These are phyloP conservation scores for Caenorhabditis imperialis DNA, from an alignment of 2,888 invertebrate genomes.

Conservation along the genomic window DNA sequence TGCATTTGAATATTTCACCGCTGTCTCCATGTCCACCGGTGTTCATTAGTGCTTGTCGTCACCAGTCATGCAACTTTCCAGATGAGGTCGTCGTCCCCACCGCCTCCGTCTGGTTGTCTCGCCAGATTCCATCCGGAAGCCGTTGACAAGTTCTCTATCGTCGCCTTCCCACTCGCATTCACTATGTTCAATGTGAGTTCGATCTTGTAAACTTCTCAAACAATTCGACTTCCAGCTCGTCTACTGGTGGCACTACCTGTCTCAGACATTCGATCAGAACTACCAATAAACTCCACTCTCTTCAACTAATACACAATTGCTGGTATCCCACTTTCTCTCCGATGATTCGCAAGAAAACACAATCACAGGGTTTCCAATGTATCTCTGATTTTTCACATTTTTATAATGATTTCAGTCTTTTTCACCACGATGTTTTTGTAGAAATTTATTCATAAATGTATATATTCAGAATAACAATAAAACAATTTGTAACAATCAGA, in stretches of 20 bases:
- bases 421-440: conserved; percentile 25
- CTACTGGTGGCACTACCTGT: conserved; percentile 83
- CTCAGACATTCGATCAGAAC: conserved; percentile 70
- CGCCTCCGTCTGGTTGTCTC: conserved; percentile 57
- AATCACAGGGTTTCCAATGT: conserved; percentile 46
- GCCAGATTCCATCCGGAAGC: conserved; percentile 73
- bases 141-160: conserved; percentile 95
- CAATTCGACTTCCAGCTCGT: conserved; percentile 79
- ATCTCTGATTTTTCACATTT: conserved; percentile 37
- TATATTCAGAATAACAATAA: no score
- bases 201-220: background rate
- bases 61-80: conserved; percentile 16
- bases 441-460: conserved; percentile 1
- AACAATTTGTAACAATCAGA: no score
- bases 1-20: conserved; percentile 25
- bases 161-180: conserved; percentile 95
- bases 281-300: conserved; percentile 31
- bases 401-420: background rate
- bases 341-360: conserved; percentile 36
- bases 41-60: background rate
- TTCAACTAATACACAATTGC: conserved; percentile 12
- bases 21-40: conserved; percentile 1
- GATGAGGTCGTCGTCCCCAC: conserved; percentile 51
- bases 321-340: conserved; percentile 28
- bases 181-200: conserved; percentile 88